phyloP scores from a whole-genome alignment of 92 coral and sea anemone species.

The Epizoanthus rinbou region DNA sequence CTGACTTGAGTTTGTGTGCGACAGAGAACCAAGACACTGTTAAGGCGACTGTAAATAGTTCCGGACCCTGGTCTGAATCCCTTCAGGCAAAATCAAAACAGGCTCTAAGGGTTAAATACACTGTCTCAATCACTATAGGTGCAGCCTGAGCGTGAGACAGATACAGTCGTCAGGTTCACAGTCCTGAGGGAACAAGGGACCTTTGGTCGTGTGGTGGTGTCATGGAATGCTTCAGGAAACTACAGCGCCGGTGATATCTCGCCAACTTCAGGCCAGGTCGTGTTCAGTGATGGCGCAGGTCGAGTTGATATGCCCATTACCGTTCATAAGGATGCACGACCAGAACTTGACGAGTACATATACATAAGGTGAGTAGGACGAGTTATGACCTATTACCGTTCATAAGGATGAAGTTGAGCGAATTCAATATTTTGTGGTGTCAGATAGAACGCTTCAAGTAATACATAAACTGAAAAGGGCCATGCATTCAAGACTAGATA shows the following conservation, averaged over 20 bases:
- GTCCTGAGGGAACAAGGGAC: constrained; percentile 85
- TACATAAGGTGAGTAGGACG: constrained; percentile 60
- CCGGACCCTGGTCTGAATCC: too few relatives aligned
- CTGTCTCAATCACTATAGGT: constrained; percentile 4
- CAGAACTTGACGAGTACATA: constrained; percentile 81
- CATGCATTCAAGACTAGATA: too few relatives aligned
- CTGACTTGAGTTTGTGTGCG: too few relatives aligned
- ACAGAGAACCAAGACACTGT: too few relatives aligned
- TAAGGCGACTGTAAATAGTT: too few relatives aligned
- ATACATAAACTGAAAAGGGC: too few relatives aligned
- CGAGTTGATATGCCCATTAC: constrained; percentile 70
- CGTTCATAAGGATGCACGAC: constrained; percentile 70
- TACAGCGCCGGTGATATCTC: constrained; percentile 70
- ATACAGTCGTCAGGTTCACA: constrained; percentile 71
- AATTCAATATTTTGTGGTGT: not conserved
- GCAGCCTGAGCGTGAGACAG: constrained; percentile 56
- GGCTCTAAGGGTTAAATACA: not conserved
- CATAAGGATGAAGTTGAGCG: not conserved
- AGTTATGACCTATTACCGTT: not conserved
- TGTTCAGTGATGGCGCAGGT: constrained; percentile 77
- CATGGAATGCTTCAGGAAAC: constrained; percentile 86
- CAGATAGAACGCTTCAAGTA: too few relatives aligned
- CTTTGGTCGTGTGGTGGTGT: constrained; percentile 83
- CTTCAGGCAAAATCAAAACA: too few relatives aligned
- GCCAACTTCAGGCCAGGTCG: constrained; percentile 78